Evolutionary conservation across 2,113 vertebrate genomes (phyloP), one percentile per base, ranked within the genome.

Genomic region (Holacanthus passer): DNA sequence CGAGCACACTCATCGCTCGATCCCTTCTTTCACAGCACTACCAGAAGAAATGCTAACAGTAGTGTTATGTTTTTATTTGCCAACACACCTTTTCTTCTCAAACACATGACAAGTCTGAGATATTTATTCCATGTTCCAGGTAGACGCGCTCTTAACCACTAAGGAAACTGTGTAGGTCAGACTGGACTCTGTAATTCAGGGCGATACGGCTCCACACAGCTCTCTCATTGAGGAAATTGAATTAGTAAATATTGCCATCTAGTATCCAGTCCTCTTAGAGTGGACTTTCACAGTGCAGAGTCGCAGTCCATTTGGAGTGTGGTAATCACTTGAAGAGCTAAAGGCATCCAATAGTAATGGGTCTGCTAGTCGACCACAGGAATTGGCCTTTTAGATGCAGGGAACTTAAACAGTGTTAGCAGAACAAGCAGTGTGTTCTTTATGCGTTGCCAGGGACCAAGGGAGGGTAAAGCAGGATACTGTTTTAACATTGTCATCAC

Each of bases 361-460:
- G 81, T 86, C 85, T 11, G 35, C 78, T 20, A 76, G 88, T 79
- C 50, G 53, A 87, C 89, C 72, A n/a, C 86, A 81, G 77, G 77
- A 87, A 87, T 86, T 75, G 80, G 88, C 89, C 88, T 88, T 93
- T 85, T 81, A 93, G 88, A 91, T 79, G 89, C 93, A 94, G 91
- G 91, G 91, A 93, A 91, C 81, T 91, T 91, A 87, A 95, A 94
- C 95, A 96, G 95, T 96, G 94, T 96, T 95, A 95, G 93, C 90
- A 90, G 92, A 94, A 93, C 93, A 93, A 94, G 93, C 48, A 81
- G 91, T 89, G 89, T 88, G 79, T 90, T 93, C 81, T 85, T 86
- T 59, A 83, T 91, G 86, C 73, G 77, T 93, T 88, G 75, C 84
- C 88, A 67, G 93, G 94, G 94, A 94, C 93, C 92, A 95, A 87